These are phyloP conservation scores for Girardinus metallicus DNA, from an alignment of 2,797 vertebrate species.

Conservation along the genomic window DNA sequence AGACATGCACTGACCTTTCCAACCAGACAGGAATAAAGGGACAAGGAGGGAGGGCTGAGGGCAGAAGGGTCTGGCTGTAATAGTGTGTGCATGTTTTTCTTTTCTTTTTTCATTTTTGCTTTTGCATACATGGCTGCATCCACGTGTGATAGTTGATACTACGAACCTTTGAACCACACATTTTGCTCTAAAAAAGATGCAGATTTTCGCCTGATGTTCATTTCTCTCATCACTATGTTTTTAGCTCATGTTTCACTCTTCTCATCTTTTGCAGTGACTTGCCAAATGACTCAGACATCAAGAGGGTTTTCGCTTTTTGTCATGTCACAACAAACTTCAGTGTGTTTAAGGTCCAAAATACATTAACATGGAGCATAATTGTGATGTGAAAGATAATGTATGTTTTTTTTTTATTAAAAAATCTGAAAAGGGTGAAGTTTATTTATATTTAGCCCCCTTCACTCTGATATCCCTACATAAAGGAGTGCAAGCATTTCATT, in stretches of 20 bases:
- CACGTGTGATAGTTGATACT: conserved; percentile 27
- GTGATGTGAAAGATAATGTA: background rate
- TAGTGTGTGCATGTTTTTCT: conserved; percentile 39
- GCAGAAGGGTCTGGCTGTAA: conserved; percentile 57
- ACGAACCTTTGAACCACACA: conserved; percentile 89
- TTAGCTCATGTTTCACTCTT: conserved; percentile 47
- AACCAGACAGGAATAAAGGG: conserved; percentile 94
- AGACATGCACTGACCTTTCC: conserved; percentile 98
- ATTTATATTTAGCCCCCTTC: background rate
- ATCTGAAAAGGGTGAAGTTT: background rate
- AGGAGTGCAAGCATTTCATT: background rate
- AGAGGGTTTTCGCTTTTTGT: background rate
- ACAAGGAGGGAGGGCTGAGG: conserved; percentile 72
- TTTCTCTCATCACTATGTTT: background rate
- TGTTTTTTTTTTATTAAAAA: background rate
- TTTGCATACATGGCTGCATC: conserved; percentile 13
- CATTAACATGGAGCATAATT: background rate
- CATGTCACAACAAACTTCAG: background rate
- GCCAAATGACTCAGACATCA: background rate
- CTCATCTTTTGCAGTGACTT: conserved; percentile 75
- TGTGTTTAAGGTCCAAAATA: background rate
- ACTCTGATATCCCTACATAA: background rate
- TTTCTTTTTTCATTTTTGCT: conserved; percentile 20
- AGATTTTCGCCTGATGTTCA: conserved; percentile 78
- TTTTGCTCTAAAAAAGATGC: conserved; percentile 87